These are phyloP conservation scores for Perca flavescens DNA, from an alignment of 2,113 vertebrate species.

Conservation along the genomic window DNA sequence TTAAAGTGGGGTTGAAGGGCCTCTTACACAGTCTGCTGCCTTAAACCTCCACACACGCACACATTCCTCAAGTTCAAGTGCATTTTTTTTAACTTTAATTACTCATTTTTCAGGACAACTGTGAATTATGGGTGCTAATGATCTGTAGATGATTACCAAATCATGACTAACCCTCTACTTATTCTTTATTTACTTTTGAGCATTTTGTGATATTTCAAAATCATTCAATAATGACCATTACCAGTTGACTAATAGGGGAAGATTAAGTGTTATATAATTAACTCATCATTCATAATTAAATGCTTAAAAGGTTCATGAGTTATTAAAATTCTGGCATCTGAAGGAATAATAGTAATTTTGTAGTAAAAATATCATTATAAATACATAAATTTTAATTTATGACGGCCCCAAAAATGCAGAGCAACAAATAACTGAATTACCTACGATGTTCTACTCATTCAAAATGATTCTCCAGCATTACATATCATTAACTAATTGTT, in stretches of 20 bases:
- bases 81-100: constrained; percentile 35
- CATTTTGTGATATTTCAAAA: constrained; percentile 11
- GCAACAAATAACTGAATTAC: constrained; percentile 5
- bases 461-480: constrained; percentile 9
- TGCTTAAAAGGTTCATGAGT: constrained; percentile 42
- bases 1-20: constrained; percentile 31
- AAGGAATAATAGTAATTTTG: constrained; percentile 39
- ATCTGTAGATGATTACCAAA: constrained; percentile 60
- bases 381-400: constrained; percentile 12
- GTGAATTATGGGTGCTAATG: constrained; percentile 47
- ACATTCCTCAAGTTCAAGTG: constrained; percentile 40
- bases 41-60: constrained; percentile 2
- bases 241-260: constrained; percentile 29
- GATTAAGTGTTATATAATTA: constrained; percentile 45
- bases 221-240: constrained; percentile 28
- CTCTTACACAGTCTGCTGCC: constrained; percentile 29
- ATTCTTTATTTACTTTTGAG: constrained; percentile 36
- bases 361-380: constrained; percentile 21
- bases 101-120: constrained; percentile 51
- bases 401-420: constrained; percentile 1
- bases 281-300: constrained; percentile 50
- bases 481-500: constrained; percentile 27
- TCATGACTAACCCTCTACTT: constrained; percentile 31
- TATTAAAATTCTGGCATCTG: constrained; percentile 45
- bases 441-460: constrained; percentile 10